Base-by-base conservation (phyloP, 2,888 invertebrate genomes). In the Spilarctia lutea region DNA sequence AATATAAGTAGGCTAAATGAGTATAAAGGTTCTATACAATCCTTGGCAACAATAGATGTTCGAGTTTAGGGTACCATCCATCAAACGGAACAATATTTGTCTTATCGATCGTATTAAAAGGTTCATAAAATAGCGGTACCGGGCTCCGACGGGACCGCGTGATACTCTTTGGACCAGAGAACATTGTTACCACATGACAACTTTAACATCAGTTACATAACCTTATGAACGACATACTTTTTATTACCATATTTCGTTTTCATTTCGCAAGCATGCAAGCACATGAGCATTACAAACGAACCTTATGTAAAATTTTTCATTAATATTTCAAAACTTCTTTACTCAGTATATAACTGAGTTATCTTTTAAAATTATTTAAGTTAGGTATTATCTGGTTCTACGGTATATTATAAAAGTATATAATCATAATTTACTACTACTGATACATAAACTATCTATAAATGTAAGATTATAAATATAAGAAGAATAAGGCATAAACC, bases 21-120 rank as follows among this genome's bases (percentile, higher is more conserved):
- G 71, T 72, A 75, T 82, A 77, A 82, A 86, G 84, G 83, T 79
- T 72, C 76, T 75, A 68, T 72, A 67, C 78, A 78, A 60, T 45
- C 80, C 84, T 88, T 88, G 89, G 83, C 83, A 88, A 92, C 92
- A 92, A 92, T 86, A 85, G 86, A 78, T 72, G 80, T 81, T 86
- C 80, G 85, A 86, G 84, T 86, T 87, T 84, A 83, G 76, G 81
- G 82, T 65, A 84, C 87, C 93, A 95, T 95, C 93, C 93, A 95
- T 95, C 95, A 95, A 93, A 86, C 18, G 80, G 86, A 89, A 90
- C 91, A 91, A 89, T 94, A 94, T 94, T 94, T 94, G 90, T 89
- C 90, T 80, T 91, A 95, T 94, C 91, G 94, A 94, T 92, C 92
- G 90, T 74, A 85, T 89, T 84, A 85, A 85, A 83, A 82, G 85